Evolutionary conservation across 2,113 vertebrate genomes (phyloP).

Genomic region (Anoplopoma fimbria): DNA sequence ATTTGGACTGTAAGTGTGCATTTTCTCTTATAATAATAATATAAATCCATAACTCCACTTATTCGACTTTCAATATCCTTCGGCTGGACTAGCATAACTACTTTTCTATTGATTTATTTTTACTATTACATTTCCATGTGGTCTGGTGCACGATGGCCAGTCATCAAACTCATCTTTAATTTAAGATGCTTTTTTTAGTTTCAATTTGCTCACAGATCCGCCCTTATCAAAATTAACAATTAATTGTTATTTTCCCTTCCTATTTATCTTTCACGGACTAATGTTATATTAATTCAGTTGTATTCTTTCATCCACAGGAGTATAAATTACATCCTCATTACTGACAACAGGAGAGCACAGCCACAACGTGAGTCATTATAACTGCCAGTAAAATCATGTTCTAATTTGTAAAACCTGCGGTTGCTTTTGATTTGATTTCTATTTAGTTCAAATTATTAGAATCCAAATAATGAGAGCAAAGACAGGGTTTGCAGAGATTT

Average conservation of each 20-base stretch:
- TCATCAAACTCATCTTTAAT: slow-evolving; percentile 11
- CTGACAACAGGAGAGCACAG: slow-evolving; percentile 46
- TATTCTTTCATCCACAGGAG: slow-evolving; percentile 29
- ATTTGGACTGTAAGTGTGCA: neutral
- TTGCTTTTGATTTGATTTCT: slow-evolving; percentile 58
- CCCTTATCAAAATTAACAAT: slow-evolving; percentile 29
- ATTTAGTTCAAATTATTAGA: slow-evolving; percentile 31
- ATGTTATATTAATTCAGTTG: slow-evolving; percentile 38
- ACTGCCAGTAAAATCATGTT: slow-evolving; percentile 43
- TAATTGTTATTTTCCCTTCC: slow-evolving; percentile 8
- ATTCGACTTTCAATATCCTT: neutral
- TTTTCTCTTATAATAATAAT: neutral
- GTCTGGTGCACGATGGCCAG: neutral
- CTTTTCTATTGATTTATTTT: neutral
- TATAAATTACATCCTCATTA: slow-evolving; percentile 44
- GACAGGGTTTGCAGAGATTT: slow-evolving; percentile 19
- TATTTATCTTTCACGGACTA: slow-evolving; percentile 22
- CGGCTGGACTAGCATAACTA: neutral
- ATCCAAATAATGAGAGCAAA: slow-evolving; percentile 39
- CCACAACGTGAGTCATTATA: slow-evolving; percentile 32
- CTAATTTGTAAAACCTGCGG: slow-evolving; percentile 53
- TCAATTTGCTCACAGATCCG: slow-evolving; percentile 13
- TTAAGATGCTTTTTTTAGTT: slow-evolving; percentile 6
- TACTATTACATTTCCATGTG: neutral
- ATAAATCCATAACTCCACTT: slow-evolving; percentile 2